Base-by-base conservation (phyloP, 2,797 vertebrate species). In the Sphaeramia orbicularis region DNA sequence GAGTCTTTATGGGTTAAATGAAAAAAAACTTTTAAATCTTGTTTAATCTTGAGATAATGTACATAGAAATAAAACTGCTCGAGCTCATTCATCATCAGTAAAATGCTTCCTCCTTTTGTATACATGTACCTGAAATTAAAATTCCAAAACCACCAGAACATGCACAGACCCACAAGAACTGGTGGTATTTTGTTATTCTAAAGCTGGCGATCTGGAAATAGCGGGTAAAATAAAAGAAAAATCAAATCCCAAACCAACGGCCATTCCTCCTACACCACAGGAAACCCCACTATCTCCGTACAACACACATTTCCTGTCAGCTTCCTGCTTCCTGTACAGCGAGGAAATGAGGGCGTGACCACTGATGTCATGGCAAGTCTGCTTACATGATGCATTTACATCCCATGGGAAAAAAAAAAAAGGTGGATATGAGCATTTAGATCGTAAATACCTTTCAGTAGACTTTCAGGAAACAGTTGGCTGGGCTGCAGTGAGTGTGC, bases 221-320 rank as follows among this genome's bases (percentile, higher is more conserved):
- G 14, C 21, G 49, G 14, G 47, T 47, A 6, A 65, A 80, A 78
- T 63, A 56, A 71, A 80, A 44, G 2, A 59, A 70, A 81, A 80
- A 71, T 56, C 62, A 36, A n/a, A 21, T 36, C 30, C 52, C 49
- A 65, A 81, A 76, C 66, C 37, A 66, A 64, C 30, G 63, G 65
- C 68, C 52, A 63, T 78, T 81, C 71, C 63, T 76, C 63, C 56
- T 52, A 47, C 10, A 65, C 50, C 50, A 56, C 79, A 86, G 90
- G 87, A 91, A 90, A 84, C 66, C 6, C 35, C 80, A 71, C 77
- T 84, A 92, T 92, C 91, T 83, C 64, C 76, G 53, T 70, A 76
- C 76, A 87, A 45, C 88, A 91, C 79, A 86, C 88, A 86, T 87
- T 90, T 93, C 90, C 89, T 73, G 76, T 21, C 30, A 10, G 65